Evolutionary conservation across 23 tunicate species (phyloP), one percentile per base, ranked within the genome.

Genomic region (Corella eumyota): DNA sequence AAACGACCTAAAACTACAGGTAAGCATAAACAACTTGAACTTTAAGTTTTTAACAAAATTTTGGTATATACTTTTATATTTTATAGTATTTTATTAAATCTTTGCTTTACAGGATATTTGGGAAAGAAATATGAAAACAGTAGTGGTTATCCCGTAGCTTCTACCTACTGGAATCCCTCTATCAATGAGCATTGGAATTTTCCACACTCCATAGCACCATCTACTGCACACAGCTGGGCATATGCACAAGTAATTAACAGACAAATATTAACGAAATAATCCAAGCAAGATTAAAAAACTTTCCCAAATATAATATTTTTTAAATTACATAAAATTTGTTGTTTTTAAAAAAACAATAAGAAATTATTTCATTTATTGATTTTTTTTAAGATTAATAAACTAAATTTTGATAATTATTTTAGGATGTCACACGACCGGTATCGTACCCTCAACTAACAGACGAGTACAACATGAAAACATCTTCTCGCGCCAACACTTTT

Each of bases 1-100:
- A 84, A 84, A 69, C 56, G 94, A 28, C 94, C 94, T 5, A 84
- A 84, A 56, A 84, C 94, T 7, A 84, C 94, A 58, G 94, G 94
- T 84, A 50, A 65, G 67, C 51, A 7, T 6, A 51, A 20, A 13
- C 15, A 40, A 9, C 11, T 40, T 15, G 48, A n/a, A n/a, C n/a
- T n/a, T n/a, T n/a, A n/a, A n/a, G n/a, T n/a, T n/a, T n/a, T n/a
- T n/a, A n/a, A n/a, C n/a, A n/a, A n/a, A n/a, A n/a, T n/a, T n/a
- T n/a, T n/a, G n/a, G n/a, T n/a, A n/a, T n/a, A n/a, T n/a, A n/a
- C n/a, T n/a, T n/a, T n/a, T n/a, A n/a, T n/a, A n/a, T 40, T 40
- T 9, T 15, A 40, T 40, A 40, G 11, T 40, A 9, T 40, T 15
- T 40, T 9, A 40, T 40, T 11, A 40, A 9, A 15, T 40, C 48